Evolutionary conservation across 2,113 vertebrate species (phyloP), one percentile per base, ranked within the genome.

Genomic region (Myotis davidii): DNA sequence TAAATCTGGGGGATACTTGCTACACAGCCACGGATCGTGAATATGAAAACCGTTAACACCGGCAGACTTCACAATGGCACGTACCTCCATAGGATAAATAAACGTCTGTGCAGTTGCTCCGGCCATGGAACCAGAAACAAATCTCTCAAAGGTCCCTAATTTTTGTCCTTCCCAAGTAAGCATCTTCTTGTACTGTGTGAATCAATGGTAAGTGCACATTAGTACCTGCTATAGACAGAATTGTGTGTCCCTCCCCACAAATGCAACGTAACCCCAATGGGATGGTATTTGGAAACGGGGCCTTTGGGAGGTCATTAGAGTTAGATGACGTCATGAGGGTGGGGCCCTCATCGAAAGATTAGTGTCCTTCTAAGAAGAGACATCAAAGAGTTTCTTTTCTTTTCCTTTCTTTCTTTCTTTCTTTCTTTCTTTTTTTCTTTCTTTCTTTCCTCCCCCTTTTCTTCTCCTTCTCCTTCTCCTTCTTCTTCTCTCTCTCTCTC

Each of bases 81-180:
- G 95, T 97, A 99, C 99, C 99, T 99, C 99, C 99, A 99, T 99
- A n/a, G 99, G 99, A 97, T 99, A 99, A 97, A 99, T 99, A 88
- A 99, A 98, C 0, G 99, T 99, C 97, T 99, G 99, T 29, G 99
- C 99, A 21, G 99, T 99, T 72, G 99, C 99, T 65, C 99, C 99
- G 74, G 99, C 99, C 97, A 99, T 96, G 48, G 99, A 99, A 77
- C 99, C 99, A 64, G 99, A 99, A 67, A 99, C 88, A 96, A 99
- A 99, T 97, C 99, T 99, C 97, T 99, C 99, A 85, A 98, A 81
- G 0, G 99, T 99, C 90, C 99, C 98, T 70, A 99, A 87, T n/a
- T 99, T 99, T 29, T 99, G 98, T 74, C 99, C 99, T 67, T 99
- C 99, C 4, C 98, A 98, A 12, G 98, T 97, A 64, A 99, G 97